Base-by-base conservation (phyloP, 1,140 invertebrate genomes). In the Liolophura sinensis region DNA sequence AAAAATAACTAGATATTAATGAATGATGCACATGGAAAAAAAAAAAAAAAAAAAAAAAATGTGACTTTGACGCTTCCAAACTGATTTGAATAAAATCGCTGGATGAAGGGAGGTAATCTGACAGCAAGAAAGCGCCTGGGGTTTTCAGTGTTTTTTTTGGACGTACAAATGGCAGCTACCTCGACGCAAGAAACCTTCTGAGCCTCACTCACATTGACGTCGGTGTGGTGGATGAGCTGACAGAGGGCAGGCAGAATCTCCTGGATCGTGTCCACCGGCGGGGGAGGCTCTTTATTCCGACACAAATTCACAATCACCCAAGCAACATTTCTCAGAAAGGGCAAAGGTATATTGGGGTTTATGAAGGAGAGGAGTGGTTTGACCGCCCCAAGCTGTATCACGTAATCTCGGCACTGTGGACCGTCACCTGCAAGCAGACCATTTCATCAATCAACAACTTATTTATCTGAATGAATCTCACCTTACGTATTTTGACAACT, bases 241-340 rank as follows among this genome's bases (percentile, higher is more conserved):
- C 92, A 92, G 24, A 99, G 89, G 58, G 97, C 96, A 56, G 97
- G 97, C 73, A 99, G 88, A 80, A 99, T 91, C 85, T 97, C 93
- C 78, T 91, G 87, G 73, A 98, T 96, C 11, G 95, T 97, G 16
- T 81, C 78, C 11, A 76, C 65, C 9, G 82, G 78, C 11, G 82
- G 83, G 9, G 84, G 80, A 27, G 84, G 84, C 51, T 85, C 83
- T 71, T 85, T 86, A 73, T 86, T 84, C 11, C 85, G 75, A 71
- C 83, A 85, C 62, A 86, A 69, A 72, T 86, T 86, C 4, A 84
- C 83, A 12, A 86, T 79, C 1, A 85, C 82, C 85, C 85, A 86
- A 3, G 84, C 82, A n/a, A 85, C 80, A 67, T 85, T 85, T 52
- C 84, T 75, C 47, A 86, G 69, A 64, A 85, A 84, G 15, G 82